Percentiles rank a stretch among this genome's conserved stretches.
These are phyloP conservation scores for Burhinus oedicnemus DNA, from an alignment of 2,113 vertebrate genomes.

Conservation along the genomic window DNA sequence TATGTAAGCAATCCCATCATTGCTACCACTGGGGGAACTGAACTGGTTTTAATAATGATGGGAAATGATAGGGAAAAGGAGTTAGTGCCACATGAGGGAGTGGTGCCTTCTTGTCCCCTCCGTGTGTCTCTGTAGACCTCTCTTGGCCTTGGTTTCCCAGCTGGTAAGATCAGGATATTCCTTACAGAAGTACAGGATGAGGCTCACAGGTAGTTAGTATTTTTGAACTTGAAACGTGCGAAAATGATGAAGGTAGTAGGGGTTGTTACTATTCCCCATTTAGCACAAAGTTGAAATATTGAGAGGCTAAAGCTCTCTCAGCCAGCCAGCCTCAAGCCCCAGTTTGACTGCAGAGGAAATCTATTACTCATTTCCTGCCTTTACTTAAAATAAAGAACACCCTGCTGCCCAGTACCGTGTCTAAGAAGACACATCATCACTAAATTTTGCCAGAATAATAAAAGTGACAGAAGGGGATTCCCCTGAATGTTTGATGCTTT, in stretches of 20 bases:
- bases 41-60: neutral
- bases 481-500: slow-evolving; percentile 27
- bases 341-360: slow-evolving; percentile 34
- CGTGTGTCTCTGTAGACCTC: neutral
- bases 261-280: neutral
- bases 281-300: neutral
- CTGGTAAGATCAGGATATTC: neutral
- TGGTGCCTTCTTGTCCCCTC: neutral
- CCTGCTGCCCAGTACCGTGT: neutral
- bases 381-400: slow-evolving; percentile 56
- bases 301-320: neutral
- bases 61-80: neutral
- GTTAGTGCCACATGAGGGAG: neutral
- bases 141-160: neutral
- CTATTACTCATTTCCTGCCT: slow-evolving; percentile 57
- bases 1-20: neutral
- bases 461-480: slow-evolving; percentile 58
- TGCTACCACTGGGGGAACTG: neutral
- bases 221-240: neutral
- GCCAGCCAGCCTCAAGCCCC: neutral
- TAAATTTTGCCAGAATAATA: slow-evolving; percentile 29
- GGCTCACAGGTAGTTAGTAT: neutral
- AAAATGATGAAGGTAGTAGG: neutral
- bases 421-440: slow-evolving; percentile 38
- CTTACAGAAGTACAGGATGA: neutral